These are phyloP conservation scores for Drosophila persimilis DNA, from an alignment of 1,140 invertebrate species.

Conservation along the genomic window DNA sequence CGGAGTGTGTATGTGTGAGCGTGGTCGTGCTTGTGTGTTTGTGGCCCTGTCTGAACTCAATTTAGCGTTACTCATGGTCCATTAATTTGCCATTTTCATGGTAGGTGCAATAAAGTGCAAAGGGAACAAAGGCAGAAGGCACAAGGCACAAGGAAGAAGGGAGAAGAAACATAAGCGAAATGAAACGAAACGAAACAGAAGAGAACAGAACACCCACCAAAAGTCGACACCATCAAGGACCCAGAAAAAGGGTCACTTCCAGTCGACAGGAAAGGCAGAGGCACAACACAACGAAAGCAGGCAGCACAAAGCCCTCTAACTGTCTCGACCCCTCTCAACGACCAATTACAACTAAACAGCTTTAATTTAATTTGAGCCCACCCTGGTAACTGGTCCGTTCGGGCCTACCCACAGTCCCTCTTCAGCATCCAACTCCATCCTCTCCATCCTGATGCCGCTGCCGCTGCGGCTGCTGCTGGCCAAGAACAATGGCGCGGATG, in stretches of 20 bases:
- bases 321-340: slow-evolving; percentile 68
- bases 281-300: background rate
- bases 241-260: slow-evolving; percentile 68
- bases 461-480: slow-evolving; percentile 5
- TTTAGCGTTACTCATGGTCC: slow-evolving; percentile 76
- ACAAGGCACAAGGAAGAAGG: background rate
- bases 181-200: background rate
- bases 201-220: slow-evolving; percentile 25
- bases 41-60: slow-evolving; percentile 56
- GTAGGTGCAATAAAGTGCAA: slow-evolving; percentile 62
- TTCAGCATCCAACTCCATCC: no score
- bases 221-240: slow-evolving; percentile 43
- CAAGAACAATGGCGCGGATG: slow-evolving; percentile 79
- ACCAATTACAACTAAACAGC: slow-evolving; percentile 81
- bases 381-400: slow-evolving; percentile 22
- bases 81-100: slow-evolving; percentile 78
- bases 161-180: slow-evolving; percentile 6
- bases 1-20: background rate
- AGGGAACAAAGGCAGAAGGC: background rate
- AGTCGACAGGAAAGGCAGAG: slow-evolving; percentile 24
- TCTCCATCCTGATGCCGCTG: slow-evolving; percentile 3
- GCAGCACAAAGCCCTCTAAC: slow-evolving; percentile 16
- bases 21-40: no score
- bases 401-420: slow-evolving; percentile 23
- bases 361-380: slow-evolving; percentile 78